Evolutionary conservation across 2,888 invertebrate genomes (phyloP).

Genomic region (Ommatoiulus sabulosus): DNA sequence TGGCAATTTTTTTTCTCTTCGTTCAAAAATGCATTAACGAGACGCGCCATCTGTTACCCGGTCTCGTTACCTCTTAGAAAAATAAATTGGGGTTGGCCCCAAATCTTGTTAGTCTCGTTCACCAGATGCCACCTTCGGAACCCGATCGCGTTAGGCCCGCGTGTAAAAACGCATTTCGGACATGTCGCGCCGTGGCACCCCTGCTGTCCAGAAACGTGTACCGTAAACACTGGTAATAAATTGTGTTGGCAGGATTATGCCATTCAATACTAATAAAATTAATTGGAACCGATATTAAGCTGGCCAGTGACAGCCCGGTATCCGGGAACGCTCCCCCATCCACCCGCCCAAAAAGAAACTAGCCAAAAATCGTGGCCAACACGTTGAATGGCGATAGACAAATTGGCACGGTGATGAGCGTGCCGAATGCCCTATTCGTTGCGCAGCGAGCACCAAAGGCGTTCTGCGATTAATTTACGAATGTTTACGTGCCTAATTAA

Average conservation of each 20-base stretch:
- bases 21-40: constrained; percentile 3
- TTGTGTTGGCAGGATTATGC: constrained; percentile 37
- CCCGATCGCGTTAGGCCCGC: constrained; percentile 24
- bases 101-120: constrained; percentile 43
- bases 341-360: background rate
- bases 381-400: background rate
- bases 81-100: constrained; percentile 9
- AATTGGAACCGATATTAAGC: constrained; percentile 23
- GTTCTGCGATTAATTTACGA: background rate
- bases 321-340: background rate
- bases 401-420: constrained; percentile 19
- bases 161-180: background rate
- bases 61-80: constrained; percentile 11
- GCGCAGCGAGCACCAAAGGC: constrained; percentile 2
- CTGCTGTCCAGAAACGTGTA: constrained; percentile 29
- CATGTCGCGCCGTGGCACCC: background rate
- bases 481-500: constrained; percentile 32
- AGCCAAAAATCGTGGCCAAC: background rate
- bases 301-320: background rate
- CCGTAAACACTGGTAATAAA: constrained; percentile 1
- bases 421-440: background rate
- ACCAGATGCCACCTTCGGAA: constrained; percentile 35
- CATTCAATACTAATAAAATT: constrained; percentile 36
- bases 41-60: constrained; percentile 16
- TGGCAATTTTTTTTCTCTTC: background rate